These are phyloP conservation scores for Dunckerocampus dactyliophorus DNA, from an alignment of 2,113 vertebrate genomes.

Conservation along the genomic window DNA sequence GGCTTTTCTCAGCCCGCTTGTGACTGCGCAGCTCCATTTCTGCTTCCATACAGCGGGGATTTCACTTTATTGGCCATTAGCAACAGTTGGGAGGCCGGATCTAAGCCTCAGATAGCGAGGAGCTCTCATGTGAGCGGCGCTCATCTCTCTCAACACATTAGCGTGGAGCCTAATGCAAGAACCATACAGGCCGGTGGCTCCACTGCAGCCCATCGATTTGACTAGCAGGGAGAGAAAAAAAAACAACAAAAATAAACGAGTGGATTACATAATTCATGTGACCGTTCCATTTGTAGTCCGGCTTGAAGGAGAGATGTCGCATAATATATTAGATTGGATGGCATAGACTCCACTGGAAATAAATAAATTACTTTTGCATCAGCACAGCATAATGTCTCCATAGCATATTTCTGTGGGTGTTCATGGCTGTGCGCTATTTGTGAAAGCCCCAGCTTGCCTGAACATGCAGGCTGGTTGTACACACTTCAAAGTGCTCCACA, in stretches of 20 bases:
- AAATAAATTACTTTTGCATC: neutral
- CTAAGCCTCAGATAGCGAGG: conserved; percentile 39
- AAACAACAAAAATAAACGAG: conserved; percentile 27
- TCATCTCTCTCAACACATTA: conserved; percentile 50
- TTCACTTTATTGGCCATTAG: conserved; percentile 43
- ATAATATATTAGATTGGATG: neutral
- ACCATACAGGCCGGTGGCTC: conserved; percentile 25
- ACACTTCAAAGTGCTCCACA: no score
- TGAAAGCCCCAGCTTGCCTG: no score
- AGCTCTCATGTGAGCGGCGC: conserved; percentile 36
- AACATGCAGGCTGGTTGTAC: no score
- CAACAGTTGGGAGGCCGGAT: conserved; percentile 44
- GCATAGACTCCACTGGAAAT: neutral
- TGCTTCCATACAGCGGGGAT: conserved; percentile 22
- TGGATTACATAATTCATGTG: conserved; percentile 65
- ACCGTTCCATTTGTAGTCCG: conserved; percentile 32
- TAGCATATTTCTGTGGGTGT: no score
- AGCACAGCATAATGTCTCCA: no score
- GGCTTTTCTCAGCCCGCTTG: conserved; percentile 14
- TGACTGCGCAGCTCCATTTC: conserved; percentile 19
- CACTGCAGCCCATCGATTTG: conserved; percentile 48
- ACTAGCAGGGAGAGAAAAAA: conserved; percentile 12
- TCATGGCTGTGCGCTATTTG: no score
- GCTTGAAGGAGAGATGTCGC: conserved; percentile 5
- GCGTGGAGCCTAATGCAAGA: conserved; percentile 47